Evolutionary conservation across 1,140 invertebrate genomes (phyloP).

Genomic region (Bactericera cockerelli): DNA sequence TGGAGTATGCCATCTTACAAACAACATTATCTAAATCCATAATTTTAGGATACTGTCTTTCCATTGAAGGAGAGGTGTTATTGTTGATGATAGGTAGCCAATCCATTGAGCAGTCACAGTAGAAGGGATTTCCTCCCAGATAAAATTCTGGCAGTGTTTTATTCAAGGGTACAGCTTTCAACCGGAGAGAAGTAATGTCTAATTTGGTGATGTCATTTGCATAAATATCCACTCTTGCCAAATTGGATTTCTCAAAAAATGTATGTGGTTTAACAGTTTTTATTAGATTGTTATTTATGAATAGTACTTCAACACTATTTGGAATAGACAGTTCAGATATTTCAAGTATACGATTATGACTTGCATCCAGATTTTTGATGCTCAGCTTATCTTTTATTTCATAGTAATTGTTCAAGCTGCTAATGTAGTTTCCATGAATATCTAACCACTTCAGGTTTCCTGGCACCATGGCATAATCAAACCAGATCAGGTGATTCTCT

Average conservation of each 20-base stretch:
- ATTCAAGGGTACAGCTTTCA: conserved; percentile 49
- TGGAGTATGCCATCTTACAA: conserved; percentile 63
- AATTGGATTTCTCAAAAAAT: conserved; percentile 65
- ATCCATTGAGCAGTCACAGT: conserved; percentile 84
- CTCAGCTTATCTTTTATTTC: conserved; percentile 53
- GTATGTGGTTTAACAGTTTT: conserved; percentile 62
- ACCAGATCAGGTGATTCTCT: conserved; percentile 78
- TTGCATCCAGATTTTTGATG: conserved; percentile 69
- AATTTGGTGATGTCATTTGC: conserved; percentile 68
- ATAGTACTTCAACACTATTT: conserved; percentile 73
- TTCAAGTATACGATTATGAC: conserved; percentile 69
- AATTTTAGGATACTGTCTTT: conserved; percentile 62
- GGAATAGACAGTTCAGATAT: conserved; percentile 64
- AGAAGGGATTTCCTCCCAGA: conserved; percentile 74
- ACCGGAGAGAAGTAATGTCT: conserved; percentile 58
- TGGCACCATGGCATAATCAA: conserved; percentile 77
- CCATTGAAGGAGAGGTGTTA: conserved; percentile 36
- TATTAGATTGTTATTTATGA: conserved; percentile 80
- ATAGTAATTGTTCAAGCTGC: conserved; percentile 70
- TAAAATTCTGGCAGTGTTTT: conserved; percentile 68
- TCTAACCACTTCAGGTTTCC: conserved; percentile 78
- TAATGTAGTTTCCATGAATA: conserved; percentile 74
- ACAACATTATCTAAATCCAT: conserved; percentile 75
- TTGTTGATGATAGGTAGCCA: conserved; percentile 78
- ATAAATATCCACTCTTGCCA: conserved; percentile 75